Base-by-base conservation (phyloP, 1,140 invertebrate species). In the Drosophila bipectinata region DNA sequence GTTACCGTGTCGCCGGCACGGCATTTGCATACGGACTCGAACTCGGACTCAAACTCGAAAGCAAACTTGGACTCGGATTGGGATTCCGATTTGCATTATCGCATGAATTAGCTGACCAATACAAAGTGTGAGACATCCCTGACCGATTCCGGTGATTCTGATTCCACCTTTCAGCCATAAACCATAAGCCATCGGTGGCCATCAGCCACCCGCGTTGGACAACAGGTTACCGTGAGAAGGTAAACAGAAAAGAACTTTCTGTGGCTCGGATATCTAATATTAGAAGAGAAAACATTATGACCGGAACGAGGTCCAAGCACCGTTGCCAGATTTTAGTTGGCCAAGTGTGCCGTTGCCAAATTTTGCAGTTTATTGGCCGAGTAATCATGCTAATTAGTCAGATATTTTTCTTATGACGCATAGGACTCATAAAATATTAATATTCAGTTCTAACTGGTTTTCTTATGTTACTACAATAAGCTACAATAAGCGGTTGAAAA, bases 41-140 rank as follows among this genome's bases (percentile, higher is more conserved):
- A 26, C 48, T 52, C 59, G 26, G 9, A 34, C n/a, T 12, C 56
- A 12, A 30, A 4, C 9, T 6, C 15, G 4, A 52, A 6, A 45
- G 26, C 26, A 28, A 28, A 28, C 37, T 21, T 14, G 9, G 55
- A 39, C 39, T 69, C 8, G 28, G 49, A 30, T 44, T 69, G 37
- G 64, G 34, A 57, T 49, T 69, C 30, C n/a, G 63, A 71, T 72
- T 72, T 72, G 30, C 68, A 72, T 72, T 57, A 21, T 41, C 66
- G 55, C 68, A 74, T 66, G 60, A 66, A 66, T 75, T 75, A 66
- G 71, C 72, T 53, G 71, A 15, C 72, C 72, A 58, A 58, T 64
- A 63, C 54, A 71, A 52, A 63, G 59, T 44, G 72, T 57, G 58
- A 55, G 45, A 15, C 24, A 45, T 56, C 15, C 5, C 24, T 59